A percentile compares a stretch with the other conserved stretches of the same genome.
These are phyloP conservation scores for Salpingus planirostris DNA, from an alignment of 2,888 invertebrate species.

Conservation along the genomic window DNA sequence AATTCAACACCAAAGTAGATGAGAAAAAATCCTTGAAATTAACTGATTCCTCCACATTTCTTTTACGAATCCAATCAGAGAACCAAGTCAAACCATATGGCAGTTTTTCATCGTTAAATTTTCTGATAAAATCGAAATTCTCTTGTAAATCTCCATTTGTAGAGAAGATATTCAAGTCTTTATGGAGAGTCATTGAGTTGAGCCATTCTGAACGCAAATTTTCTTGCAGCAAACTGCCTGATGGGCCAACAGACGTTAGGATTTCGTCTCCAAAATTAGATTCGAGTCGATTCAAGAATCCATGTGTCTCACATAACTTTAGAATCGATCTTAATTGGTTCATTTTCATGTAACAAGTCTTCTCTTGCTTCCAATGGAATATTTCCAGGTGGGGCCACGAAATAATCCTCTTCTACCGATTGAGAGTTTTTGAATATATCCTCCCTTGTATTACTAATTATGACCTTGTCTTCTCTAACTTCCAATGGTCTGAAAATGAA, in stretches of 20 bases:
- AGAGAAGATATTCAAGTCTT: no score
- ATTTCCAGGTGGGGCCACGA: conserved; percentile 83
- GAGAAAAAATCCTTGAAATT: conserved; percentile 21
- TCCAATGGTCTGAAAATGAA: conserved; percentile 49
- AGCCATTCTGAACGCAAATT: conserved; percentile 52
- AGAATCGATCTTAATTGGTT: conserved; percentile 14
- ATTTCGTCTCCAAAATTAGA: no score
- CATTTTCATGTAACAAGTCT: conserved; percentile 32
- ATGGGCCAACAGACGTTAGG: no score
- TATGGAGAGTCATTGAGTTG: conserved; percentile 41
- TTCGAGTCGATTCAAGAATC: conserved; percentile 24
- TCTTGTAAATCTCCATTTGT: no score
- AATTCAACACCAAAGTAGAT: conserved; percentile 26
- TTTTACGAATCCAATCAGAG: no score
- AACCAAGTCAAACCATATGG: no score
- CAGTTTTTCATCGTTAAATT: no score
- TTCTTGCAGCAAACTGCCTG: conserved; percentile 44
- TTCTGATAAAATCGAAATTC: no score
- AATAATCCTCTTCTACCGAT: conserved; percentile 78
- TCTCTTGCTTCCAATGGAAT: conserved; percentile 55
- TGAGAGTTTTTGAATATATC: conserved; percentile 67
- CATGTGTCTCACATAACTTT: conserved; percentile 24
- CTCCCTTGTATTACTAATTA: conserved; percentile 58
- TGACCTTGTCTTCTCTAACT: conserved; percentile 60
- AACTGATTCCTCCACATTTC: conserved; percentile 7